Evolutionary conservation across 2,888 invertebrate genomes (phyloP).

Genomic region (Neocrepidodera transversa): DNA sequence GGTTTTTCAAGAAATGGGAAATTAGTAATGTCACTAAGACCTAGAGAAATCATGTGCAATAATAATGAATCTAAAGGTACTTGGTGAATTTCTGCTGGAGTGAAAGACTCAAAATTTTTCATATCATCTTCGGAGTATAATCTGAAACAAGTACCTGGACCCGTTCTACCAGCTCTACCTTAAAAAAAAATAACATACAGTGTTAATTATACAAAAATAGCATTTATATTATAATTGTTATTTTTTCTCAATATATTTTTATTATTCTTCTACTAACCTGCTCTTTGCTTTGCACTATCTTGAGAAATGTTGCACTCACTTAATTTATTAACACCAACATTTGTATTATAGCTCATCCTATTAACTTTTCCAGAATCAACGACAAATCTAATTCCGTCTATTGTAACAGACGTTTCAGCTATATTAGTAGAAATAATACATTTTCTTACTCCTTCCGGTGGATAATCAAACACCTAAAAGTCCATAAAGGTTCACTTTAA

Average conservation of each 20-base stretch:
- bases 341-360: conserved; percentile 95
- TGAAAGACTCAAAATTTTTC: conserved; percentile 79
- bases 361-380: conserved; percentile 93
- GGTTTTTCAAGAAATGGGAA: conserved; percentile 98
- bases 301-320: conserved; percentile 98
- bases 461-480: conserved; percentile 77
- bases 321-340: conserved; percentile 86
- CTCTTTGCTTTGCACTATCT: conserved; percentile 84
- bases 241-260: too few relatives aligned
- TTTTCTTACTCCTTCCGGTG: conserved; percentile 93
- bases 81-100: conserved; percentile 91
- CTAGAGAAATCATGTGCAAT: conserved; percentile 92
- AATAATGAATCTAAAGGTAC: conserved; percentile 93
- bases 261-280: conserved; percentile 55
- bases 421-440: conserved; percentile 98
- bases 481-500: neutral
- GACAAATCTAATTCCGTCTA: conserved; percentile 97
- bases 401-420: conserved; percentile 98
- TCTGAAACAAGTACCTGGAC: conserved; percentile 94
- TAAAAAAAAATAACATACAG: conserved; percentile 6
- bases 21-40: conserved; percentile 85
- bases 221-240: too few relatives aligned
- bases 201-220: neutral
- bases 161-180: conserved; percentile 92
- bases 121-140: conserved; percentile 87